Evolutionary conservation across 2,113 vertebrate genomes (phyloP), one percentile per base, ranked within the genome.

Genomic region (Telmatochromis brichardi): DNA sequence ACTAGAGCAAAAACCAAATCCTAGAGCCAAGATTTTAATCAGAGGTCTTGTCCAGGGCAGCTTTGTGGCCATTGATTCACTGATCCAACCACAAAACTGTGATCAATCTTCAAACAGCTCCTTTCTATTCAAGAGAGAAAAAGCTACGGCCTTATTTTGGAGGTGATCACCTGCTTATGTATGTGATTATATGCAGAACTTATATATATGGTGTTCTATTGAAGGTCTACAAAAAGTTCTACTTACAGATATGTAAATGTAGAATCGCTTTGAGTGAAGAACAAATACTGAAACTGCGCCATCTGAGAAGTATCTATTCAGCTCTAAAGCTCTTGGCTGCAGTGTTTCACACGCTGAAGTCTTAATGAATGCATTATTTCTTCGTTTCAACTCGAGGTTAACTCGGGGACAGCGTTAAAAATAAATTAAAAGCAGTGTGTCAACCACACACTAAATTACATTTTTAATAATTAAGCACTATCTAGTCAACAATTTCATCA

Each of bases 381-480:
- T 78, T 85, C 54, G 10, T 14, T 47, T 55, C 21, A 55, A 33
- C 81, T 81, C 17, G 17, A 40, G 42, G 31, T 8, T 31, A 35
- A 87, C 42, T 73, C 33, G 2, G 40, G 33, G 13, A 54, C 68
- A 80, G 80, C 10, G 35, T 84, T 53, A 82, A 78, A 78, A 78
- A 33, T 51, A 78, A 82, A 71, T 42, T 60, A 71, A 23, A 51
- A 42, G 80, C 45, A 28, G 15, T 3, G 19, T 31, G 45, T 83
- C 11, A 55, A 33, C 82, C 35, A 15, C 78, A 81, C 89, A 28
- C 71, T 82, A 83, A 93, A 85, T 88, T 42, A 51, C 55, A 37
- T 54, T 15, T 58, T 92, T 85, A 91, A 94, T 92, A 31, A 90
- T 93, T 86, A 58, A 92, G 40, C 71, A 17, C 55, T 31, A 15